A percentile compares a stretch with the other conserved stretches of the same genome.
Evolutionary conservation across 1,140 invertebrate genomes (phyloP).

Genomic region (Plectus sambesii): DNA sequence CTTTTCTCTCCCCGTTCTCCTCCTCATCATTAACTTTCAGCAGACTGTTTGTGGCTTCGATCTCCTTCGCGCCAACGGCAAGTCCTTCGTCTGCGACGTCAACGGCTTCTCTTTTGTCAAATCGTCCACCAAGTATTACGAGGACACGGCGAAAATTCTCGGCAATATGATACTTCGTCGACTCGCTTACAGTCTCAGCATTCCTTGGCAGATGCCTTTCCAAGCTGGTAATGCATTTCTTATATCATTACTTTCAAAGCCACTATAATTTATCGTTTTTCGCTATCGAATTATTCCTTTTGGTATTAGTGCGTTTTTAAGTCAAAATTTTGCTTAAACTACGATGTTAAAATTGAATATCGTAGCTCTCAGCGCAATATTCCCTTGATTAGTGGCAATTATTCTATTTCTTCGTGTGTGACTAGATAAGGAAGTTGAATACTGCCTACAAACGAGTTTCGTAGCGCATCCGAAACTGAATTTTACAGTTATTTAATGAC

Average conservation of each 20-base stretch:
- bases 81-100: slow-evolving; percentile 90
- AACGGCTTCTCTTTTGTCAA: slow-evolving; percentile 99
- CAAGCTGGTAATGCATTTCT: slow-evolving; percentile 32
- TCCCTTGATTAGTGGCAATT: too few relatives aligned
- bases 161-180: slow-evolving; percentile 47
- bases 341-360: slow-evolving; percentile 85
- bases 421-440: too few relatives aligned
- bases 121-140: slow-evolving; percentile 98
- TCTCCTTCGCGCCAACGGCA: slow-evolving; percentile 87
- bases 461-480: slow-evolving; percentile 91
- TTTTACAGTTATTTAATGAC: too few relatives aligned
- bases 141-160: slow-evolving; percentile 95
- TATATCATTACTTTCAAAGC: too few relatives aligned
- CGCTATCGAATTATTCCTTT: slow-evolving; percentile 7
- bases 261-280: too few relatives aligned
- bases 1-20: background rate
- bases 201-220: slow-evolving; percentile 39
- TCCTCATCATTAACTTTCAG: slow-evolving; percentile 36
- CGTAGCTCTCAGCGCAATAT: too few relatives aligned
- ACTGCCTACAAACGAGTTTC: too few relatives aligned
- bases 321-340: slow-evolving; percentile 83
- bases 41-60: slow-evolving; percentile 99
- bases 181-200: slow-evolving; percentile 49
- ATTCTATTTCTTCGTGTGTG: too few relatives aligned
- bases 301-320: too few relatives aligned